phyloP scores from a whole-genome alignment of 2,113 vertebrate species.

The Nannospalax galili region DNA sequence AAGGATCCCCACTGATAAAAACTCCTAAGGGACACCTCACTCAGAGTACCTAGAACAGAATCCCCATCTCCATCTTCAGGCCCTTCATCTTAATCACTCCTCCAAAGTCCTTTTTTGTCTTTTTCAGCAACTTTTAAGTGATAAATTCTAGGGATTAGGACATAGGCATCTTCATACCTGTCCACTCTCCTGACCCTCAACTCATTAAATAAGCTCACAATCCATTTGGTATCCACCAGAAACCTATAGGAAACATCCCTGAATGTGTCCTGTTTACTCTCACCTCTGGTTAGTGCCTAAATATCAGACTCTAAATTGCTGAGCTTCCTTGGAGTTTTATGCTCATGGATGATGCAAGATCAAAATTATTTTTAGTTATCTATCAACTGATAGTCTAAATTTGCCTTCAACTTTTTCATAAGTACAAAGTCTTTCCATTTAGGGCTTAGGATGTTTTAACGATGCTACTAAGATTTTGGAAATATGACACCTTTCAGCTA shows the following conservation, averaged over 20 bases:
- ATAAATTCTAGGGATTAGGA: background rate
- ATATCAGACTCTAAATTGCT: background rate
- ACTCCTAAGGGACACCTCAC: background rate
- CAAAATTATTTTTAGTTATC: slow-evolving; percentile 36
- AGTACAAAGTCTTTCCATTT: background rate
- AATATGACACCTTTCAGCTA: background rate
- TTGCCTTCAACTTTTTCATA: background rate
- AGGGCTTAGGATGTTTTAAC: background rate
- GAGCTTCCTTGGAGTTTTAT: slow-evolving; percentile 31
- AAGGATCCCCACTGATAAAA: background rate
- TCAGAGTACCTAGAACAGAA: background rate
- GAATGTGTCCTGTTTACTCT: background rate
- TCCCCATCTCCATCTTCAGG: background rate
- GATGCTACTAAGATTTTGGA: background rate
- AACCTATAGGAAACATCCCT: background rate
- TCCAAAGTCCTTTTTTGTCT: background rate
- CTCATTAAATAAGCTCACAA: background rate
- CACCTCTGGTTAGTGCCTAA: background rate
- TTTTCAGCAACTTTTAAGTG: background rate
- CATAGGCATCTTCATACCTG: background rate
- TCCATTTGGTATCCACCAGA: background rate
- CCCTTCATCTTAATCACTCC: background rate
- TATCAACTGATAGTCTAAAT: background rate
- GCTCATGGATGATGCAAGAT: background rate
- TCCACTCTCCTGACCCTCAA: background rate